A percentile compares a stretch with the other conserved stretches of the same genome.
phyloP scores from a whole-genome alignment of 2,888 invertebrate species.

The Cosmia trapezina region DNA sequence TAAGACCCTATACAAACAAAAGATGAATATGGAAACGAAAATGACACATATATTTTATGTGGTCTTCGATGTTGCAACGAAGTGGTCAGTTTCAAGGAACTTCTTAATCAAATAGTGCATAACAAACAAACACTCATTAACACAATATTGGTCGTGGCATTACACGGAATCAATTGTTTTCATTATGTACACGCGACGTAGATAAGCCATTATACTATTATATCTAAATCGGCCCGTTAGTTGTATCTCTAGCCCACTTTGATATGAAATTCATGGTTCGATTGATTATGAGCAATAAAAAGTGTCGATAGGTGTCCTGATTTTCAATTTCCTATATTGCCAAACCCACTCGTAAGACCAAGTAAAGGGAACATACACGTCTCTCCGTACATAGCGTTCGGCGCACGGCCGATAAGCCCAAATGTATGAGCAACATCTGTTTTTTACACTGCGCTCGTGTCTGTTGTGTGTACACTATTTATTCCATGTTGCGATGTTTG shows the following conservation, averaged over 20 bases:
- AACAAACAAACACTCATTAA: conserved; percentile 20
- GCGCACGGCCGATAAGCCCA: conserved; percentile 65
- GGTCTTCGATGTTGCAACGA: conserved; percentile 6
- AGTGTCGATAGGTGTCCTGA: conserved; percentile 53
- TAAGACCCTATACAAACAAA: conserved; percentile 3
- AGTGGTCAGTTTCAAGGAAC: conserved; percentile 8
- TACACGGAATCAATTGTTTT: conserved; percentile 51
- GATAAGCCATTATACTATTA: conserved; percentile 53
- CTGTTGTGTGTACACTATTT: conserved; percentile 66
- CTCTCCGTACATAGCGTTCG: conserved; percentile 57
- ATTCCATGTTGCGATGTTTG: conserved; percentile 72
- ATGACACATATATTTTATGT: conserved; percentile 14
- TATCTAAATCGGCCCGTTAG: conserved; percentile 49
- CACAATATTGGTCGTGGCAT: conserved; percentile 27
- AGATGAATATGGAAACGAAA: neutral
- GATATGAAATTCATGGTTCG: conserved; percentile 36
- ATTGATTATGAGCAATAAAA: conserved; percentile 52
- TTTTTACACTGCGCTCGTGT: conserved; percentile 74
- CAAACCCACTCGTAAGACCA: conserved; percentile 66
- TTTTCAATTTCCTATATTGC: conserved; percentile 67
- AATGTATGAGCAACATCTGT: conserved; percentile 78
- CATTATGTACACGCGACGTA: conserved; percentile 27
- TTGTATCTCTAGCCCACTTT: conserved; percentile 42
- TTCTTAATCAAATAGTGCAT: neutral
- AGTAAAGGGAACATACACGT: conserved; percentile 65